phyloP scores from a whole-genome alignment of 2,888 invertebrate genomes.

The Morpho deidamia region DNA sequence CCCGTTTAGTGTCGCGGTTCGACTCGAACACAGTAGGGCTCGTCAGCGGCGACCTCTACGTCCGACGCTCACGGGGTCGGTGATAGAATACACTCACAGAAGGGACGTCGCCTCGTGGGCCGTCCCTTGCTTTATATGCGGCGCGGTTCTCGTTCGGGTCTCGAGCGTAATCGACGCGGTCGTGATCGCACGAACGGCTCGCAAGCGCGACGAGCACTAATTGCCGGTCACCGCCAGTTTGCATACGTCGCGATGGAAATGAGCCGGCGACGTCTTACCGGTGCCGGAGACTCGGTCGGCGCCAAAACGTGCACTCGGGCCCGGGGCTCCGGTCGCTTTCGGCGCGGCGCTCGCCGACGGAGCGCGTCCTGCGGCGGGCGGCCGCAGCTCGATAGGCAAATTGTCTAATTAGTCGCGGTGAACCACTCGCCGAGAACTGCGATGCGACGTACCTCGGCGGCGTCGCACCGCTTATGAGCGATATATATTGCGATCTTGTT shows the following conservation, averaged over 20 bases:
- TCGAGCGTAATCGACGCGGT: slow-evolving; percentile 49
- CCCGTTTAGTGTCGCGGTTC: slow-evolving; percentile 72
- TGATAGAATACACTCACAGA: slow-evolving; percentile 25
- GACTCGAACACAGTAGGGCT: slow-evolving; percentile 38
- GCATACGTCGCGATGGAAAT: slow-evolving; percentile 72
- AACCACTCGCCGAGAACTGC: too few species aligned
- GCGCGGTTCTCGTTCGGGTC: slow-evolving; percentile 29
- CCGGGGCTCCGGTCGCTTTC: slow-evolving; percentile 13
- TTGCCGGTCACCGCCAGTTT: slow-evolving; percentile 62
- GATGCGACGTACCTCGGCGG: slow-evolving; percentile 20
- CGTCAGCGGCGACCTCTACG: slow-evolving; percentile 10
- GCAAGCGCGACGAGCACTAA: slow-evolving; percentile 51
- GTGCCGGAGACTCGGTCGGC: slow-evolving; percentile 34
- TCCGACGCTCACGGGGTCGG: slow-evolving; percentile 31
- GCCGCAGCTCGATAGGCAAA: slow-evolving; percentile 55
- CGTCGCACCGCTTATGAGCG: slow-evolving; percentile 12
- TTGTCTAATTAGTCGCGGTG: slow-evolving; percentile 55
- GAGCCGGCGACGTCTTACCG: slow-evolving; percentile 54
- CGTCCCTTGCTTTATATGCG: slow-evolving; percentile 38
- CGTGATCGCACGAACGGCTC: slow-evolving; percentile 52
- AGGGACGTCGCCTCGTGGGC: slow-evolving; percentile 15
- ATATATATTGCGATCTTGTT: slow-evolving; percentile 37
- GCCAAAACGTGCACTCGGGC: slow-evolving; percentile 30
- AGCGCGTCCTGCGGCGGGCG: slow-evolving; percentile 25
- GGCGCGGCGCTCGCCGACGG: slow-evolving; percentile 6